Conservation (phyloP, 2,888 invertebrate genomes). For the Nephrotoma appendiculata region DNA sequence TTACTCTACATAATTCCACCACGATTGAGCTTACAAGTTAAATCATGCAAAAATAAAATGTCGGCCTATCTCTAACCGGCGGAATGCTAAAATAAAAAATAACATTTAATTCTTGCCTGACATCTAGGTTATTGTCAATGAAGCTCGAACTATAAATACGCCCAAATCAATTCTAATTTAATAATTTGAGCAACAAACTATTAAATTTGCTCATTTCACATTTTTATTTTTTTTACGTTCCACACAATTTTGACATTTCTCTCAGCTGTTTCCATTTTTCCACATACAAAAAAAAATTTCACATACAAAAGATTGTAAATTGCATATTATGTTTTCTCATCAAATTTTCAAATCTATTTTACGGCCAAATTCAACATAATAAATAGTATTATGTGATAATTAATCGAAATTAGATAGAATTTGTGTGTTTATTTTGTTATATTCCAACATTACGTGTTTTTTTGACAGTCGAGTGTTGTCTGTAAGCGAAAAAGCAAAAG, state of each 20-base stretch:
- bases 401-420: not conserved
- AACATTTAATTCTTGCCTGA: not conserved
- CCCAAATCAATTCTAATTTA: not conserved
- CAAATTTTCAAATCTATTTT: not conserved
- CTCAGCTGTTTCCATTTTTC: slow-evolving; percentile 1
- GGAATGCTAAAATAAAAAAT: no score
- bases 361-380: not conserved
- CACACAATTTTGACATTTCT: not conserved
- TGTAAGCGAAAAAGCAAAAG: not conserved
- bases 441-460: not conserved
- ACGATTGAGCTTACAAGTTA: no score
- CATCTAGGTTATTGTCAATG: not conserved
- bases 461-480: not conserved
- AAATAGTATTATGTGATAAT: not conserved
- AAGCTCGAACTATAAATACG: not conserved
- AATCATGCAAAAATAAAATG: no score
- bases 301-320: not conserved
- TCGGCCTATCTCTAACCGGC: no score
- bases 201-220: not conserved
- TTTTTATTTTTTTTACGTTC: not conserved
- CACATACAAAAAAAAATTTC: not conserved
- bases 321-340: not conserved
- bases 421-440: not conserved
- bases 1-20: no score
- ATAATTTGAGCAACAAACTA: not conserved